Conservation (phyloP, 2,888 invertebrate genomes). For the Allacma fusca region DNA sequence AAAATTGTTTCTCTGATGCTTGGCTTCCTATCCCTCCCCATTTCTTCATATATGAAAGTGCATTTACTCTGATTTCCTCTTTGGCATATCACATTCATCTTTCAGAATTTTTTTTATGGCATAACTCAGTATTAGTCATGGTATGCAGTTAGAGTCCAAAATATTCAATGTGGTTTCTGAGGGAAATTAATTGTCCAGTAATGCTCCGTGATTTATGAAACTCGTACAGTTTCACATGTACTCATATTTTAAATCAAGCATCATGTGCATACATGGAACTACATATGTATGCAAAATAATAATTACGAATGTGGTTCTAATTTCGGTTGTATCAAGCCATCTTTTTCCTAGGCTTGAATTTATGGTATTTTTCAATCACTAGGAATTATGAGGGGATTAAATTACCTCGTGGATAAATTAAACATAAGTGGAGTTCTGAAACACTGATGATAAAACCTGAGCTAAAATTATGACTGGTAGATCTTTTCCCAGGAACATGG, state of each 20-base stretch:
- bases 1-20: constrained; percentile 1
- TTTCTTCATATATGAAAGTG: not conserved
- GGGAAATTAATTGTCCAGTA: constrained; percentile 24
- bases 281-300: too few species aligned
- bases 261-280: not conserved
- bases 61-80: constrained; percentile 12
- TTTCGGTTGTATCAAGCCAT: too few species aligned
- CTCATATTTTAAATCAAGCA: not conserved
- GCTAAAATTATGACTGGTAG: too few species aligned
- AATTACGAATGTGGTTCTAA: too few species aligned
- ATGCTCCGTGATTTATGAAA: constrained; percentile 24
- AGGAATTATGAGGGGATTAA: too few species aligned
- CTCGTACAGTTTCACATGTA: not conserved
- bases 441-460: too few species aligned
- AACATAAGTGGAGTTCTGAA: too few species aligned
- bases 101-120: not conserved
- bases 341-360: too few species aligned
- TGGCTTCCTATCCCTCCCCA: not conserved
- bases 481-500: too few species aligned
- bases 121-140: constrained; percentile 26
- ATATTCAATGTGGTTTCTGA: constrained; percentile 1
- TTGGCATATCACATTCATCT: not conserved
- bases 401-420: too few species aligned
- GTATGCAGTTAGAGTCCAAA: not conserved
- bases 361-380: too few species aligned